Base-by-base conservation (phyloP, 2,888 invertebrate genomes). In the Agrotis ipsilon region DNA sequence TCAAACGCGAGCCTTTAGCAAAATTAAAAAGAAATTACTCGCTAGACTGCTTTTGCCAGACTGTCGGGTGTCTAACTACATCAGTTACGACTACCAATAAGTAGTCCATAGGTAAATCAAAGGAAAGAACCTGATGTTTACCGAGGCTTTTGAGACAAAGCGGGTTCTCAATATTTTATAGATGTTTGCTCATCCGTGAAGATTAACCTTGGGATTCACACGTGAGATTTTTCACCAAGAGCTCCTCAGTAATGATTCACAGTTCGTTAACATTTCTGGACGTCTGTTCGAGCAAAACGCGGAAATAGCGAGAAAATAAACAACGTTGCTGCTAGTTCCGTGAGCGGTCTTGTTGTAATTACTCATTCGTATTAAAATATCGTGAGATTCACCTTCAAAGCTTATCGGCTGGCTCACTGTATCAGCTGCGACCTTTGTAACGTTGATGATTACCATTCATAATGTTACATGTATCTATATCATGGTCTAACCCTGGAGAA, bases 221-320 rank as follows among this genome's bases (percentile, higher is more conserved):
- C 24, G 11, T 11, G 27, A 5, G n/a, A 13, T 39, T 11, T 39
- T 39, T 39, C 1, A 39, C 39, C 39, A 11, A 9, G 39, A 39
- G 39, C 39, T 39, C 39, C 39, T 39, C 24, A 1, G 19, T 43
- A 48, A 21, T 76, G 52, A 77, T 48, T 70, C 48, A 59, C 18
- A n/a, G 43, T 16, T n/a, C 19, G 14, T 52, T 52, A 58, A 46
- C n/a, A 32, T 32, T 18, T 32, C 51, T 45, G 21, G 14, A 9
- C 19, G 18, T 32, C 16, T 21, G 19, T 13, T 21, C 18, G 48
- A 21, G 9, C 52, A 39, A 19, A 60, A 48, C 43, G 14, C 46
- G 75, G 66, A 78, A 78, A 57, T 72, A 48, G 43, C 24, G 19
- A 61, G 45, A 55, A 39, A 59, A 70, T 49, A 65, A 77, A 59